Percentiles rank a stretch among this genome's conserved stretches.
phyloP scores from a whole-genome alignment of 2,113 vertebrate genomes.

The Lipotes vexillifer region DNA sequence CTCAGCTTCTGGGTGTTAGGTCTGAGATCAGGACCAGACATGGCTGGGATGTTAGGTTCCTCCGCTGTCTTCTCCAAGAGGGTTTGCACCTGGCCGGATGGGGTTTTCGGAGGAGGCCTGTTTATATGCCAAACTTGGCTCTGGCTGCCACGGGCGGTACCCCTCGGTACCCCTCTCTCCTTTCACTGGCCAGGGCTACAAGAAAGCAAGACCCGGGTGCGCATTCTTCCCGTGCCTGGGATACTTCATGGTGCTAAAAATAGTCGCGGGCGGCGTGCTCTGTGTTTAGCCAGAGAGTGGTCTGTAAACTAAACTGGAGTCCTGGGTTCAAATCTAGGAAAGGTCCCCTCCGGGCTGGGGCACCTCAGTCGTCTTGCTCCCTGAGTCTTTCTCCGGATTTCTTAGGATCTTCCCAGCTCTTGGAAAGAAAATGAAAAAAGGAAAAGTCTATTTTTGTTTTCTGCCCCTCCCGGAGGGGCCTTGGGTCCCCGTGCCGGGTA shows the following conservation, averaged over 20 bases:
- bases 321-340: constrained; percentile 46
- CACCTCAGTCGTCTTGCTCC: neutral
- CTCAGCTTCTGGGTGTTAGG: no score
- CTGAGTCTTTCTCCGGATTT: neutral
- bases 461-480: neutral
- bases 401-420: neutral
- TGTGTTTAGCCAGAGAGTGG: neutral
- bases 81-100: neutral
- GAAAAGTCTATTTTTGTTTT: neutral
- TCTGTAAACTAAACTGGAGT: neutral
- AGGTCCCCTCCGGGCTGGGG: neutral
- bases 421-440: neutral
- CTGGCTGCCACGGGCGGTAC: neutral
- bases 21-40: neutral
- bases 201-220: neutral
- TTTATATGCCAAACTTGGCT: neutral
- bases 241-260: constrained; percentile 64
- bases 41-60: neutral
- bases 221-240: constrained; percentile 68
- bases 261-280: constrained; percentile 2
- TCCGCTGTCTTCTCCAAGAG: neutral
- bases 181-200: neutral
- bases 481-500: neutral
- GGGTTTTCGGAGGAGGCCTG: neutral
- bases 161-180: neutral